Conservation (phyloP, 2,113 vertebrate species). For the Callopanchax toddi region DNA sequence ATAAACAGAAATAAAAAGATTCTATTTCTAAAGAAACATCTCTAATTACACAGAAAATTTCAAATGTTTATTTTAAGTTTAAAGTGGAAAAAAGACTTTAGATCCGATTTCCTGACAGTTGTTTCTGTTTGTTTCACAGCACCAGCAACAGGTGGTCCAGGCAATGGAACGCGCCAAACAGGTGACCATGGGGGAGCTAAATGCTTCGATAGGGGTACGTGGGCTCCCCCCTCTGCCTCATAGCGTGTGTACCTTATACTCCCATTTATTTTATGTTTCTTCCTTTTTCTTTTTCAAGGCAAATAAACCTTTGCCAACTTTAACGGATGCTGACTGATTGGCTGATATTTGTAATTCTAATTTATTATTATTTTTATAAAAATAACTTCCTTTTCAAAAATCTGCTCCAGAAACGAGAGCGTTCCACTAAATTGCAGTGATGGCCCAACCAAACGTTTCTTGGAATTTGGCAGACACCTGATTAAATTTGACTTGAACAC, state of each 20-base stretch:
- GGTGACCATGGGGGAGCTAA: constrained; percentile 94
- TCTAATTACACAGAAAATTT: background rate
- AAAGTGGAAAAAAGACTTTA: background rate
- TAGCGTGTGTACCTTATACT: constrained; percentile 80
- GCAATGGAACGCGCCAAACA: constrained; percentile 95
- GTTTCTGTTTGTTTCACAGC: constrained; percentile 75
- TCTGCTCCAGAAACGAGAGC: background rate
- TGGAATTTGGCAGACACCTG: background rate
- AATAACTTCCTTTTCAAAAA: background rate
- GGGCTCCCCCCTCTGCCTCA: constrained; percentile 83
- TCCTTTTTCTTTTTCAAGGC: constrained; percentile 36
- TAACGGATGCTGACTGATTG: constrained; percentile 17
- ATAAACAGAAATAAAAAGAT: too few relatives aligned
- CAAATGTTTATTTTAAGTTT: background rate
- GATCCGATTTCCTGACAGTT: constrained; percentile 25
- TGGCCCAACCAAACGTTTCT: background rate
- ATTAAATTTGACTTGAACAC: background rate
- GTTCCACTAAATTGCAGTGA: background rate
- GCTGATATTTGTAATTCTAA: background rate
- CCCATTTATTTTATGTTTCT: constrained; percentile 54
- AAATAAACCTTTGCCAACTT: background rate
- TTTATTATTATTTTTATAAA: background rate
- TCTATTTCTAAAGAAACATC: background rate
- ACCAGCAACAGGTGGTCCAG: constrained; percentile 95
- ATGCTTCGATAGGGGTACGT: constrained; percentile 95